phyloP scores from a whole-genome alignment of 2,888 invertebrate genomes.

The Chloroclystis v-ata region DNA sequence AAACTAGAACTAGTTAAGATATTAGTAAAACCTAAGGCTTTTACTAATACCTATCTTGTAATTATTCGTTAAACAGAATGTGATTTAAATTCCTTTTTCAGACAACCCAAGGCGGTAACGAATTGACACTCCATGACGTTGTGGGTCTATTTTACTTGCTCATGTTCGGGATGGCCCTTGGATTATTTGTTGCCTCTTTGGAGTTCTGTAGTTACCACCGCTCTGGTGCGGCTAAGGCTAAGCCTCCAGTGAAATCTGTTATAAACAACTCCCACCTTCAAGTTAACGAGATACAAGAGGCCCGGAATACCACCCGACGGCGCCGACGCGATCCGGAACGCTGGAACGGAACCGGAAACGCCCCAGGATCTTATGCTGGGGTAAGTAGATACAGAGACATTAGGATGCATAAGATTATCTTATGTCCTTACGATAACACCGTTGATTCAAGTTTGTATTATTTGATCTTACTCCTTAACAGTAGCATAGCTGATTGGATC shows the following conservation, averaged over 20 bases:
- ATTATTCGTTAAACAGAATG: neutral
- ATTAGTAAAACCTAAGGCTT: too few relatives aligned
- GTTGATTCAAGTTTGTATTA: neutral
- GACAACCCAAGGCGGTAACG: slow-evolving; percentile 78
- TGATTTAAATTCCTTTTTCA: slow-evolving; percentile 1
- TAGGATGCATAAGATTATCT: neutral
- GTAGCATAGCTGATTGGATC: neutral
- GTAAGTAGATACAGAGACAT: slow-evolving; percentile 37
- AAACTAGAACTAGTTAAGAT: too few relatives aligned
- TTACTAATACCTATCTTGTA: too few relatives aligned
- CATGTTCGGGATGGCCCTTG: slow-evolving; percentile 92
- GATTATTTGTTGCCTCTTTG: slow-evolving; percentile 92
- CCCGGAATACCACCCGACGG: slow-evolving; percentile 20
- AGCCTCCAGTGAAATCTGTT: slow-evolving; percentile 89
- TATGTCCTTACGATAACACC: neutral
- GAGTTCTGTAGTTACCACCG: slow-evolving; percentile 96
- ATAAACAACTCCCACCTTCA: slow-evolving; percentile 82
- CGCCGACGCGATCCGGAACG: slow-evolving; percentile 56
- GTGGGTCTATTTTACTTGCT: slow-evolving; percentile 99
- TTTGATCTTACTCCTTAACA: too few relatives aligned
- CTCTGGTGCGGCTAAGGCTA: slow-evolving; percentile 85
- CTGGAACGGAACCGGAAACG: slow-evolving; percentile 13
- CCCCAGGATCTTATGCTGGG: slow-evolving; percentile 63
- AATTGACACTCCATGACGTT: slow-evolving; percentile 95
- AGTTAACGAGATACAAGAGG: slow-evolving; percentile 6